Evolutionary conservation across 2,797 vertebrate genomes (phyloP), one percentile per base, ranked within the genome.

Genomic region (Odontamblyopus lacepedii): DNA sequence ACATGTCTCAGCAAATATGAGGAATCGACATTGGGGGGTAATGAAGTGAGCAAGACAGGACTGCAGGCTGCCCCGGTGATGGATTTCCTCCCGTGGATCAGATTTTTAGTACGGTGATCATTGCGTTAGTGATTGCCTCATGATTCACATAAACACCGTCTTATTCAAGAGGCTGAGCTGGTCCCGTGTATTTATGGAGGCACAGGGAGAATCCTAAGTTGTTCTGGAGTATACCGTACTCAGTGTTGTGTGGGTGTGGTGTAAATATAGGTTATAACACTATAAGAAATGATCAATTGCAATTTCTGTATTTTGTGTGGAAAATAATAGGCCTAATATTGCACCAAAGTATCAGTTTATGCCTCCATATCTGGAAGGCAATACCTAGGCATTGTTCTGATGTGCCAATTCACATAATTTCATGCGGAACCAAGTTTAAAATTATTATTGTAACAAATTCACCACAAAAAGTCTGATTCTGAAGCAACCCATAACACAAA

Each of bases 1-100:
- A 44, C 79, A 78, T 82, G 88, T 89, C 83, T 92, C 88, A 90
- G 89, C 88, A 91, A 82, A 90, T 90, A 85, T 85, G 80, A 87
- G 71, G 77, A 88, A 91, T 88, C 62, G 68, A 85, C 88, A 88
- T 89, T 72, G 78, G 76, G 19, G 74, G 87, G 87, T 92, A 91
- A 92, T 92, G 87, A 92, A 86, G 86, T 90, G 87, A 85, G 79
- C 85, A 80, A 84, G 83, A 87, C 78, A 78, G 81, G 68, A 85
- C 77, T 69, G 66, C 62, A 70, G 59, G 65, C 80, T 26, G 81
- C 78, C 74, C 61, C 71, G 41, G 82, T 75, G 74, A 82, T 82
- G 76, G 69, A 79, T 82, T 79, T 81, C 70, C 69, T 87, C 68
- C 74, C 15, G 18, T 63, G 73, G 76, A 86, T 83, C 50, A 48